Evolutionary conservation across 2,113 vertebrate genomes (phyloP).

Genomic region (Sterrhoptilus dennistouni): DNA sequence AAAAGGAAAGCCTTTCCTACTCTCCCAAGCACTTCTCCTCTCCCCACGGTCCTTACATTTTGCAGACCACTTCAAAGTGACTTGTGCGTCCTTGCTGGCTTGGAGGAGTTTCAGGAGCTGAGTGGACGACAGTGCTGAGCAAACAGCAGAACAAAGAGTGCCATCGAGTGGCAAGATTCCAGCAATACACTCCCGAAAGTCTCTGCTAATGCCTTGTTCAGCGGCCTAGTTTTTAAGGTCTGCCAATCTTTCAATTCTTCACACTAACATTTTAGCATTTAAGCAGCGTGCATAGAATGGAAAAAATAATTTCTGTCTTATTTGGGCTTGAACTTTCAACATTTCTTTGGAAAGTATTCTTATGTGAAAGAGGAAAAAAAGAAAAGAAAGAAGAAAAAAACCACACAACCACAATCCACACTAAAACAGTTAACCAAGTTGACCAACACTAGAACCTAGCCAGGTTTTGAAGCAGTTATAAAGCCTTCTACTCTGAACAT

Average conservation of each 20-base stretch:
- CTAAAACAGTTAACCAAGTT: neutral
- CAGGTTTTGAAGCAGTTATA: neutral
- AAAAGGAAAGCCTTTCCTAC: neutral
- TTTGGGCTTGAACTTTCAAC: neutral
- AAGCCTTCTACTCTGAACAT: neutral
- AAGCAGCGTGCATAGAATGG: neutral
- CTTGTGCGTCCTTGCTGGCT: fast-evolving
- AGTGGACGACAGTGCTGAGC: fast-evolving
- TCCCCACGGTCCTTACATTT: neutral
- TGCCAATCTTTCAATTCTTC: neutral
- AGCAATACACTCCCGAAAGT: neutral
- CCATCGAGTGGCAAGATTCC: conserved; percentile 15
- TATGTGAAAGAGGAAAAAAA: neutral
- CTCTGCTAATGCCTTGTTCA: fast-evolving
- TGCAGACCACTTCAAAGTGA: neutral
- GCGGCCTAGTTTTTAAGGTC: neutral
- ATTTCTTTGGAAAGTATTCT: neutral
- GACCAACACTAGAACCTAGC: neutral
- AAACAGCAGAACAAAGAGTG: neutral
- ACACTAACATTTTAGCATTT: neutral
- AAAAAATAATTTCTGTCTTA: neutral
- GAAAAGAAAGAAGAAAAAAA: fast-evolving
- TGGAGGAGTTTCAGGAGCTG: fast-evolving
- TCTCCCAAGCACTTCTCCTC: neutral
- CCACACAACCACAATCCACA: neutral